Conservation (phyloP, 2,113 vertebrate genomes). For the Pelusios castaneus region DNA sequence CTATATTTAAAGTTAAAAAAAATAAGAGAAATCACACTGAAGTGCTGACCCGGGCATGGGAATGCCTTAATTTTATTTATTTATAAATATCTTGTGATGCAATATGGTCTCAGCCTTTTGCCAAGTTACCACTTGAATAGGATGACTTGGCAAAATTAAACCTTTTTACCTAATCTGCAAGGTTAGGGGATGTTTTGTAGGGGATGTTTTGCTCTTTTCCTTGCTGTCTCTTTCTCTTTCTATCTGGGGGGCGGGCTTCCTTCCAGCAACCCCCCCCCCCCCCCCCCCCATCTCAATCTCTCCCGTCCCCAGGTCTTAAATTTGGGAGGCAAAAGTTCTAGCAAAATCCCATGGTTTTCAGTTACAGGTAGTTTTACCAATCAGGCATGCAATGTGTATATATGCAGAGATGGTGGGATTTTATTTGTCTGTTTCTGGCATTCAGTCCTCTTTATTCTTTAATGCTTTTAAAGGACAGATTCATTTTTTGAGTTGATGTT, state of each 20-base stretch:
- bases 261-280: too few relatives aligned
- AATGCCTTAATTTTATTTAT: too few relatives aligned
- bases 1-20: too few relatives aligned
- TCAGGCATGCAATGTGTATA: not conserved
- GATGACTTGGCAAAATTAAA: conserved; percentile 23
- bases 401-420: not conserved
- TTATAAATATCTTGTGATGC: too few relatives aligned
- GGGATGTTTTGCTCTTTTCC: too few relatives aligned
- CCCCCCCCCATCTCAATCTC: too few relatives aligned
- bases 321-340: conserved; percentile 15
- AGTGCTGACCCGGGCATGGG: too few relatives aligned
- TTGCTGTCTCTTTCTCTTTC: not conserved
- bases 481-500: too few relatives aligned
- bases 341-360: not conserved
- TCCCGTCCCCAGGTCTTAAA: conserved; percentile 23
- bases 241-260: too few relatives aligned
- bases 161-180: conserved; percentile 9
- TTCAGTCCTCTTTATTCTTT: not conserved
- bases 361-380: not conserved
- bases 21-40: too few relatives aligned
- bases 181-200: not conserved
- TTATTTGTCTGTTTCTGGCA: not conserved
- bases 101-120: not conserved
- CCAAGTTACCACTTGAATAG: not conserved
- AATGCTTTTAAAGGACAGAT: not conserved